Conservation (phyloP, 2,888 invertebrate species). For the Boloria euphrosyne region DNA sequence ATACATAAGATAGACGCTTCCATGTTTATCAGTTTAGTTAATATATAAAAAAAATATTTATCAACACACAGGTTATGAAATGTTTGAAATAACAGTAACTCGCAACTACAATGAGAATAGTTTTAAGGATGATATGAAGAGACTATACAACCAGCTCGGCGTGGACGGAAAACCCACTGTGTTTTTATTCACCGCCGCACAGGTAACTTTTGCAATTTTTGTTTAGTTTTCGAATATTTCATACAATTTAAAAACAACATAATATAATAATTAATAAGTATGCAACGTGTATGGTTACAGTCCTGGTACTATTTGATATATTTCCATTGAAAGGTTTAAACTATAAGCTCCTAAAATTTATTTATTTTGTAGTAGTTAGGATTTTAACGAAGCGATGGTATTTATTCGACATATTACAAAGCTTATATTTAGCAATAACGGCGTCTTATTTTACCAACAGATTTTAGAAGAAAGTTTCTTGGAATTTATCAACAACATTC, state of each 20-base stretch:
- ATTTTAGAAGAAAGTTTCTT: constrained; percentile 91
- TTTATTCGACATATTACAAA: no score
- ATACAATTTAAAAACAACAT: background rate
- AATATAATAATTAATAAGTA: no score
- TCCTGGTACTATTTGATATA: no score
- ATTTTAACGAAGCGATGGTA: no score
- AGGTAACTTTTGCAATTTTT: constrained; percentile 68
- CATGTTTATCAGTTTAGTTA: no score
- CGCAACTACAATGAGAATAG: constrained; percentile 91
- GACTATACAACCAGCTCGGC: constrained; percentile 88
- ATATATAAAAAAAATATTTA: no score
- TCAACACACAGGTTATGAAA: constrained; percentile 84
- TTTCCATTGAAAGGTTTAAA: no score
- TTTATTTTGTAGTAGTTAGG: no score
- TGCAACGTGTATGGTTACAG: no score
- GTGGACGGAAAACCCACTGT: constrained; percentile 90
- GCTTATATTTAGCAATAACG: background rate
- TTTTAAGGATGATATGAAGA: constrained; percentile 94
- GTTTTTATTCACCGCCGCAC: constrained; percentile 92
- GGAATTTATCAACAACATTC: constrained; percentile 94
- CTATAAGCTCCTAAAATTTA: no score
- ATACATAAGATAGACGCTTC: no score
- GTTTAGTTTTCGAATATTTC: background rate
- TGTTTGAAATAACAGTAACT: constrained; percentile 92
- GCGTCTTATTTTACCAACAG: constrained; percentile 49